Evolutionary conservation across 2,888 invertebrate genomes (phyloP).

Genomic region (Drosophila robusta): DNA sequence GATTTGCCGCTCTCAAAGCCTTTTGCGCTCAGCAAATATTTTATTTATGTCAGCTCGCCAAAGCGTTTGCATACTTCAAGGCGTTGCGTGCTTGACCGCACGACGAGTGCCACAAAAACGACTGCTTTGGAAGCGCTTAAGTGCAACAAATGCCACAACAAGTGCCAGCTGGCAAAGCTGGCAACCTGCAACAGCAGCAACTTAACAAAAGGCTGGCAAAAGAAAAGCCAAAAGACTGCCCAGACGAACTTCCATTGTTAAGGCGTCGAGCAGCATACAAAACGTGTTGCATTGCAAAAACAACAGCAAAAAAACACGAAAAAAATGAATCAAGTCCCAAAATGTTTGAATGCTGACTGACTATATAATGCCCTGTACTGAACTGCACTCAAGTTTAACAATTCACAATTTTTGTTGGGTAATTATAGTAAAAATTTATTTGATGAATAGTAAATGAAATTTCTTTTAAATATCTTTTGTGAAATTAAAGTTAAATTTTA

Average conservation of each 20-base stretch:
- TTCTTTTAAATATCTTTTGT: no score
- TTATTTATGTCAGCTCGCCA: conserved; percentile 65
- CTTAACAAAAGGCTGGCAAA: conserved; percentile 40
- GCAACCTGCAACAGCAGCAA: conserved; percentile 21
- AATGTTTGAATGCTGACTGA: background rate
- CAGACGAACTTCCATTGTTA: conserved; percentile 66
- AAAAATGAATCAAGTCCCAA: background rate
- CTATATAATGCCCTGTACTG: conserved; percentile 1
- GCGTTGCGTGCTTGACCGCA: conserved; percentile 67
- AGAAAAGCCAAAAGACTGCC: conserved; percentile 41
- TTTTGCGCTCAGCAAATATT: conserved; percentile 52
- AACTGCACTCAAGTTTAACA: background rate
- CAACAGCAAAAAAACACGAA: conserved; percentile 6
- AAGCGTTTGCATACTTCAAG: conserved; percentile 67
- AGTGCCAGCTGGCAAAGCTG: conserved; percentile 35
- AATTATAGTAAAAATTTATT: no score
- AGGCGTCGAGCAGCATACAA: conserved; percentile 62
- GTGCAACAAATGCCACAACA: conserved; percentile 65
- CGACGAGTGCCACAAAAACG: conserved; percentile 53
- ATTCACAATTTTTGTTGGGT: no score
- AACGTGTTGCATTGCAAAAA: conserved; percentile 60
- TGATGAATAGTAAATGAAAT: no score
- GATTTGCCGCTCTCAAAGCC: conserved; percentile 58
- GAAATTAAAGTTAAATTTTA: no score
- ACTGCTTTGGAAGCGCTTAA: conserved; percentile 47